These are phyloP conservation scores for Lucilia cuprina DNA, from an alignment of 1,140 invertebrate genomes.

Conservation along the genomic window DNA sequence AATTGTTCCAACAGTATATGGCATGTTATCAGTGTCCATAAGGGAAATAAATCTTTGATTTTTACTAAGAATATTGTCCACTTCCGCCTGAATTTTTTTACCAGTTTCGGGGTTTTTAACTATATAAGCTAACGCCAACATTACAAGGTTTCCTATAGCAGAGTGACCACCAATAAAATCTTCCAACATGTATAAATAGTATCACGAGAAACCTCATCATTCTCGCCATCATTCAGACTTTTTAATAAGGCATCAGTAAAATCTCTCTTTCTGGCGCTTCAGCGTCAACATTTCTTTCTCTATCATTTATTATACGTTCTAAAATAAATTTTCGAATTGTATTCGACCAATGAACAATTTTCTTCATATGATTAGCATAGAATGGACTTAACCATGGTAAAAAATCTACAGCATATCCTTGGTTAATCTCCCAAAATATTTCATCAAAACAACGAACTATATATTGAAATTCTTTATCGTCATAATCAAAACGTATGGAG, in stretches of 20 bases:
- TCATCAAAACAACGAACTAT: conserved; percentile 80
- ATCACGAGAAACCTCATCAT: conserved; percentile 69
- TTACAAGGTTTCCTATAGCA: conserved; percentile 83
- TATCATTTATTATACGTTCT: conserved; percentile 72
- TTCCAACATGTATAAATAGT: conserved; percentile 81
- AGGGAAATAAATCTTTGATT: conserved; percentile 68
- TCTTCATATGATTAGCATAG: conserved; percentile 73
- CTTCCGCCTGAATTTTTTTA: conserved; percentile 72
- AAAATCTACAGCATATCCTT: conserved; percentile 87
- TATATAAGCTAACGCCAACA: conserved; percentile 76
- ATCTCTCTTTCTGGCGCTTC: conserved; percentile 70
- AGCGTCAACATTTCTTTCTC: conserved; percentile 66
- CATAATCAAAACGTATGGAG: conserved; percentile 73
- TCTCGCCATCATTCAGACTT: conserved; percentile 70
- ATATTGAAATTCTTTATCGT: conserved; percentile 71
- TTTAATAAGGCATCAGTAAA: conserved; percentile 79
- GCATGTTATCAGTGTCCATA: conserved; percentile 73
- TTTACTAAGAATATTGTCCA: conserved; percentile 68
- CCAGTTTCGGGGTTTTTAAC: conserved; percentile 72
- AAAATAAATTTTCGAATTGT: conserved; percentile 78
- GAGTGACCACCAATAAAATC: conserved; percentile 88
- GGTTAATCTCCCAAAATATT: conserved; percentile 90
- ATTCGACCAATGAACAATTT: conserved; percentile 72
- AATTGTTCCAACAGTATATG: conserved; percentile 84
- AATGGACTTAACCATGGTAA: conserved; percentile 82